phyloP scores from a whole-genome alignment of 2,797 vertebrate species.

The Urocyon cinereoargenteus region DNA sequence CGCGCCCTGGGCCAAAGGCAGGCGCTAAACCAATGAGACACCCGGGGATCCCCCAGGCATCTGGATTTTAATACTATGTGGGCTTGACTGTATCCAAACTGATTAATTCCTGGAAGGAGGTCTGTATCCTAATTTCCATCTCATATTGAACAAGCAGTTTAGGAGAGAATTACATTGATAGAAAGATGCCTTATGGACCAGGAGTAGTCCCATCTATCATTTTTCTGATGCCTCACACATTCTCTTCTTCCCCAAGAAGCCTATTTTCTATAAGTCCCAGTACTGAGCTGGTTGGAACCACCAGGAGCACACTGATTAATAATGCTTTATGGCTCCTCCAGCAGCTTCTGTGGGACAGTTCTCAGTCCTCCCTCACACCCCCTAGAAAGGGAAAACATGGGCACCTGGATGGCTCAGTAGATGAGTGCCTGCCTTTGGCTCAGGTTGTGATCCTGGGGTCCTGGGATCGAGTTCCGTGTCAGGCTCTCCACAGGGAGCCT shows the following conservation, averaged over 20 bases:
- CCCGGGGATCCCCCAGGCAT: too few relatives aligned
- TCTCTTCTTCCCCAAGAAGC: not conserved
- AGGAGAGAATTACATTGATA: not conserved
- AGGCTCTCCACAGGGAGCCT: too few relatives aligned
- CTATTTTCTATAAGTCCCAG: not conserved
- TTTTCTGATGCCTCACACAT: not conserved
- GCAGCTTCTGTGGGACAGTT: not conserved
- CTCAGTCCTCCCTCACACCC: not conserved
- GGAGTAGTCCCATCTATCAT: not conserved
- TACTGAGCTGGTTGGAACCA: not conserved
- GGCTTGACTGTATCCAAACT: not conserved
- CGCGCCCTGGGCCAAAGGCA: too few relatives aligned
- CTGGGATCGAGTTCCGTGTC: too few relatives aligned
- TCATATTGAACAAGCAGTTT: not conserved
- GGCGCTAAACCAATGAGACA: too few relatives aligned
- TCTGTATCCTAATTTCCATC: not conserved
- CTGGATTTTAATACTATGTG: not conserved
- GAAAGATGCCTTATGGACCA: not conserved
- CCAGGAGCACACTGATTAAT: not conserved
- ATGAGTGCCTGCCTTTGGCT: too few relatives aligned
- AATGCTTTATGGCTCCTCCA: not conserved
- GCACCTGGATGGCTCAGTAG: too few relatives aligned
- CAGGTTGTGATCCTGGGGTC: too few relatives aligned
- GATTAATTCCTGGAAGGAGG: not conserved
- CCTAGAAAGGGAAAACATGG: not conserved